Evolutionary conservation across 2,113 vertebrate genomes (phyloP).

Genomic region (Seriola rivoliana): DNA sequence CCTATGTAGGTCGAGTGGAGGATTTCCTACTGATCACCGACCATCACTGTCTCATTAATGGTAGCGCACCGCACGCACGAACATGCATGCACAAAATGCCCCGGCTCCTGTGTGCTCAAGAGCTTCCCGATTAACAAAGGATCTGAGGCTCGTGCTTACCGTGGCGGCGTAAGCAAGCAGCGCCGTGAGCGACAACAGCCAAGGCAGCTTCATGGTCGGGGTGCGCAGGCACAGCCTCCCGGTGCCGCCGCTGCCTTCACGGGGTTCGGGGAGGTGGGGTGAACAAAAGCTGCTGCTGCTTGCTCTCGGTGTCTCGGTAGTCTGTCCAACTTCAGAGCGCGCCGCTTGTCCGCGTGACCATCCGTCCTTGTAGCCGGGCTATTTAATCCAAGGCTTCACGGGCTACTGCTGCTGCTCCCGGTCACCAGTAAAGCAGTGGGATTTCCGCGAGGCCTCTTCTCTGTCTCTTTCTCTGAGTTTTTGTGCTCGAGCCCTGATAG

Average conservation of each 20-base stretch:
- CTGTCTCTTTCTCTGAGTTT: constrained; percentile 53
- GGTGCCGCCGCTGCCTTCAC: constrained; percentile 74
- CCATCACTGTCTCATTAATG: constrained; percentile 47
- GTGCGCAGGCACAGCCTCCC: constrained; percentile 72
- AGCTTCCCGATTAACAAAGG: constrained; percentile 75
- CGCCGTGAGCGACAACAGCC: constrained; percentile 81
- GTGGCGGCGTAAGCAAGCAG: constrained; percentile 77
- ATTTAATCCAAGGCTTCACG: constrained; percentile 67
- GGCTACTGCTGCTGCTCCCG: constrained; percentile 46
- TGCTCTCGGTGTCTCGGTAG: constrained; percentile 57
- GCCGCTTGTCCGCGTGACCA: constrained; percentile 69
- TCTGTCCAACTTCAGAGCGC: constrained; percentile 77
- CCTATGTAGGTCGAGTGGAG: constrained; percentile 79
- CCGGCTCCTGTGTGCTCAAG: not conserved
- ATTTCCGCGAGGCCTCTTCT: constrained; percentile 54
- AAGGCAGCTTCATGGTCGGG: constrained; percentile 84
- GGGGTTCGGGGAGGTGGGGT: constrained; percentile 36
- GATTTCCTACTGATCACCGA: constrained; percentile 74
- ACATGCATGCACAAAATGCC: not conserved
- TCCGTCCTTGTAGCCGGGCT: constrained; percentile 66
- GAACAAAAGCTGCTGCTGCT: constrained; percentile 42
- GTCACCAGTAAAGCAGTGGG: constrained; percentile 45
- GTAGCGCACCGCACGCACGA: constrained; percentile 16
- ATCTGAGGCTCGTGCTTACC: constrained; percentile 75
- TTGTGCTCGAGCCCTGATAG: constrained; percentile 66